Base-by-base conservation (phyloP, 2,797 vertebrate species). In the Trachops cirrhosus region DNA sequence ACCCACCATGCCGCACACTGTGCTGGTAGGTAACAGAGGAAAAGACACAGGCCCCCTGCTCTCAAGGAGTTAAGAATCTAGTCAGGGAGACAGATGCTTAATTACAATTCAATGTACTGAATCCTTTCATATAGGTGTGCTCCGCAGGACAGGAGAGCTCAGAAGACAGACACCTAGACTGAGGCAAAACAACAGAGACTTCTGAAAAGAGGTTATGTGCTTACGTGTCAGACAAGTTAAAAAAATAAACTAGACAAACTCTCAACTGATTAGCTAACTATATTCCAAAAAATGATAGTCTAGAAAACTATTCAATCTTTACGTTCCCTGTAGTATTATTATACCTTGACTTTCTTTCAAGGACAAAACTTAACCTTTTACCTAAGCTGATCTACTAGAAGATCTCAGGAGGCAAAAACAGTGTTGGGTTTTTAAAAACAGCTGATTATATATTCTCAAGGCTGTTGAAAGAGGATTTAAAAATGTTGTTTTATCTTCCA, bases 291-390 rank as follows among this genome's bases (percentile, higher is more conserved):
- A 71, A 46, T 2, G 16, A 26, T 54, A 59, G 48, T 89, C 8
- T 39, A 46, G 12, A 74, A 71, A 73, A 75, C 12, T 52, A 59
- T 62, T 70, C 1, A 14, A 54, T 73, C 9, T n/a, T 91, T 77
- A 68, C 6, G 41, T 21, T 21, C 7, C 44, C 11, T 34, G 4
- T 57, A 86, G 6, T 77, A 14, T 50, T 86, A 77, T 54, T 86
- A 77, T 26, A n/a, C 18, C 3, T 59, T 46, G 44, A 91, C 11
- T 34, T 86, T 77, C 6, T 94, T 90, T 95, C 71, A 74, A 77
- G 77, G 29, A 4, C 18, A 37, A 68, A 83, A 92, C 79, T 22
- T 91, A 86, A 91, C 73, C 95, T 75, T 90, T 87, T 92, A 75
- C n/a, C 9, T 26, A 57, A 26, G 48, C 12, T 80, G n/a, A 75